A percentile compares a stretch with the other conserved stretches of the same genome.
Evolutionary conservation across 2,888 invertebrate genomes (phyloP).

Genomic region (Antitype chi): DNA sequence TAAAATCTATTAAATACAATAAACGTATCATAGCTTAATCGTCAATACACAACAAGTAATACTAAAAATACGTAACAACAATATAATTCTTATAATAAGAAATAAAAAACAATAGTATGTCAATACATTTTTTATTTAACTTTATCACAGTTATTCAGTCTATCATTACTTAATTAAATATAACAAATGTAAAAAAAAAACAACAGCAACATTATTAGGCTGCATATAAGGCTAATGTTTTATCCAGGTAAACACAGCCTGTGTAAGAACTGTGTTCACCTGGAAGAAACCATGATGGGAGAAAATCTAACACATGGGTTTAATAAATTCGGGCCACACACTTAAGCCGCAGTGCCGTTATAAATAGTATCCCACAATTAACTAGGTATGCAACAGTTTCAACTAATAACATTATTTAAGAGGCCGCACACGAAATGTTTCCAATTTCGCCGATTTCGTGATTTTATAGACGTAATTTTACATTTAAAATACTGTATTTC

Average conservation of each 20-base stretch:
- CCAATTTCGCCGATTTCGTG: too few relatives aligned
- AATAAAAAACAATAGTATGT: slow-evolving; percentile 53
- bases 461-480: too few relatives aligned
- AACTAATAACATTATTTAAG: not conserved
- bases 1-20: slow-evolving; percentile 3
- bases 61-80: slow-evolving; percentile 1
- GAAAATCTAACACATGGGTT: not conserved
- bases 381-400: not conserved
- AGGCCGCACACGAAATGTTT: too few relatives aligned
- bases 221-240: too few relatives aligned
- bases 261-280: not conserved
- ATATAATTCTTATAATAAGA: slow-evolving; percentile 31
- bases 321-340: not conserved
- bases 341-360: not conserved
- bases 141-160: slow-evolving; percentile 45
- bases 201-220: not conserved
- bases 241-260: too few relatives aligned
- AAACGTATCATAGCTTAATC: not conserved
- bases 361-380: not conserved
- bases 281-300: not conserved
- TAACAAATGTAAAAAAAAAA: slow-evolving; percentile 5
- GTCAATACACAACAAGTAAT: not conserved
- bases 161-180: slow-evolving; percentile 3
- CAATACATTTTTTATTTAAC: slow-evolving; percentile 50
- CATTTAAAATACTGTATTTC: too few relatives aligned